These are phyloP conservation scores for Chlamydotis undulata DNA, from an alignment of 2,113 vertebrate genomes.

Conservation along the genomic window DNA sequence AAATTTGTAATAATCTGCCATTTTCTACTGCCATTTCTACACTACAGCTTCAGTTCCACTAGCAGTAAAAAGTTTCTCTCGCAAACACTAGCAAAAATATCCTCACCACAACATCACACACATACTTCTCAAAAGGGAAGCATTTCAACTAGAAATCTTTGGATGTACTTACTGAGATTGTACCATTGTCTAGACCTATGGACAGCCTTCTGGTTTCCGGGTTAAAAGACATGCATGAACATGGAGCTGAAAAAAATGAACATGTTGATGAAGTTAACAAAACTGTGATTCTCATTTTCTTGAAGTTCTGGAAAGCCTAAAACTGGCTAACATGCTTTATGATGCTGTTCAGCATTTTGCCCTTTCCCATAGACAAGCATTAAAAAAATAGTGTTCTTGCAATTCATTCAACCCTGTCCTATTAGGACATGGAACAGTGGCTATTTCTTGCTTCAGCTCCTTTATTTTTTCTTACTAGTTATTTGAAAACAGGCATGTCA, in stretches of 20 bases:
- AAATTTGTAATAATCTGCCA: background rate
- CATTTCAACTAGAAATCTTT: conserved; percentile 76
- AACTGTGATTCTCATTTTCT: conserved; percentile 45
- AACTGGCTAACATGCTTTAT: conserved; percentile 31
- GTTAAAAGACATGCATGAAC: conserved; percentile 98
- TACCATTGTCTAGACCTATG: conserved; percentile 94
- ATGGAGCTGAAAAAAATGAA: conserved; percentile 88
- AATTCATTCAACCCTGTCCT: conserved; percentile 32
- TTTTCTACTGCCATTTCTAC: background rate
- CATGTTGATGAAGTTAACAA: conserved; percentile 81
- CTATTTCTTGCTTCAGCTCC: background rate
- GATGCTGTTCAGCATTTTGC: background rate
- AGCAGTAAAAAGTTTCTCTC: conserved; percentile 8
- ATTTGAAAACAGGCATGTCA: background rate
- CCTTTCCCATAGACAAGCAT: background rate
- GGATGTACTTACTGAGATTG: conserved; percentile 89
- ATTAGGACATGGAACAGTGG: background rate
- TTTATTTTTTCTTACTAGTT: background rate
- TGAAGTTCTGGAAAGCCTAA: conserved; percentile 59
- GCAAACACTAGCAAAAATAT: conserved; percentile 43
- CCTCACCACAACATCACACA: conserved; percentile 53
- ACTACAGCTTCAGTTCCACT: background rate
- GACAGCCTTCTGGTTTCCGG: conserved; percentile 97
- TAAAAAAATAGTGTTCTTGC: background rate
- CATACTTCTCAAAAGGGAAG: conserved; percentile 63